Percentiles rank a stretch among this genome's conserved stretches.
phyloP scores from a whole-genome alignment of 2,888 invertebrate species.

The Aquatica leii region DNA sequence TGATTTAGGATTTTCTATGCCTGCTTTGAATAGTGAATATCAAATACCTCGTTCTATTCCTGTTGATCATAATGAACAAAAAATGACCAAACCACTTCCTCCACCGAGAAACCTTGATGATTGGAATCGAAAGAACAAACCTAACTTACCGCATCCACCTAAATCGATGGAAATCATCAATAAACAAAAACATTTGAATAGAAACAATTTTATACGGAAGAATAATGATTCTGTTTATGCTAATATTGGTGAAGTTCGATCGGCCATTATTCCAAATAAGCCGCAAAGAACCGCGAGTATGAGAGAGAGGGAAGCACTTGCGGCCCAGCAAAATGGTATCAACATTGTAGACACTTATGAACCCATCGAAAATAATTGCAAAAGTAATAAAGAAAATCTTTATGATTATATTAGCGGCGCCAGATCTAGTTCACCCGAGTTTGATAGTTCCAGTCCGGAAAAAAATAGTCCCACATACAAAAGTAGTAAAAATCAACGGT shows the following conservation, averaged over 20 bases:
- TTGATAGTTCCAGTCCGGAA: slow-evolving; percentile 69
- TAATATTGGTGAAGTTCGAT: slow-evolving; percentile 85
- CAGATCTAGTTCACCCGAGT: slow-evolving; percentile 74
- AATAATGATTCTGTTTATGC: slow-evolving; percentile 75
- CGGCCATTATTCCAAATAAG: slow-evolving; percentile 78
- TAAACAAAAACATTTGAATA: slow-evolving; percentile 61
- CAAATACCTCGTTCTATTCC: slow-evolving; percentile 42
- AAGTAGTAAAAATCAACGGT: slow-evolving; percentile 55
- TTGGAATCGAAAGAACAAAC: slow-evolving; percentile 66
- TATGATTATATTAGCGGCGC: slow-evolving; percentile 72
- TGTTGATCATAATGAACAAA: slow-evolving; percentile 36
- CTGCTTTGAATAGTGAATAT: slow-evolving; percentile 44
- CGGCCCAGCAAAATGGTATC: slow-evolving; percentile 60
- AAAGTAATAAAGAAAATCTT: slow-evolving; percentile 64
- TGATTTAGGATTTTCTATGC: slow-evolving; percentile 30
- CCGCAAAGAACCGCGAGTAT: slow-evolving; percentile 88
- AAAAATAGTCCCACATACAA: slow-evolving; percentile 57
- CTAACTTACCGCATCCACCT: slow-evolving; percentile 74
- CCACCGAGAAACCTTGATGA: slow-evolving; percentile 74
- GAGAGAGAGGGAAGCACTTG: slow-evolving; percentile 77
- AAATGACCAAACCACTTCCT: slow-evolving; percentile 65
- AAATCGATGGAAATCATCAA: slow-evolving; percentile 72
- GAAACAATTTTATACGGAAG: slow-evolving; percentile 53
- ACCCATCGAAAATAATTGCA: slow-evolving; percentile 49
- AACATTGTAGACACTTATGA: slow-evolving; percentile 51